Percentiles rank a stretch among this genome's conserved stretches.
These are phyloP conservation scores for Metalampra italica DNA, from an alignment of 2,888 invertebrate species.

Conservation along the genomic window DNA sequence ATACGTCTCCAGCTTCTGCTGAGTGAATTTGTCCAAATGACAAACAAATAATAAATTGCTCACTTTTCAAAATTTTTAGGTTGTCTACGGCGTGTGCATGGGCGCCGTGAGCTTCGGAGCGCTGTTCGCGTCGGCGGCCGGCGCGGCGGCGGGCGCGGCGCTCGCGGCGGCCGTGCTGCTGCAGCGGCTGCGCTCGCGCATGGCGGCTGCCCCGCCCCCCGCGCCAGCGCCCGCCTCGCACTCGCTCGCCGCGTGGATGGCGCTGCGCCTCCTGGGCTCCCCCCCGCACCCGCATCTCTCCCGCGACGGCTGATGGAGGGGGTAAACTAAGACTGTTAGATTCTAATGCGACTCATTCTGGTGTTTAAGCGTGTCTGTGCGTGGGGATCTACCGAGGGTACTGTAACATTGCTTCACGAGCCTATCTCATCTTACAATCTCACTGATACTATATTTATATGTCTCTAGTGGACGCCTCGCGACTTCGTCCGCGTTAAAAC, in stretches of 20 bases:
- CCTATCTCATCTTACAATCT: no score
- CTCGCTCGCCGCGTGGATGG: slow-evolving; percentile 87
- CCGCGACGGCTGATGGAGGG: slow-evolving; percentile 46
- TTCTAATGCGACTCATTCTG: slow-evolving; percentile 1
- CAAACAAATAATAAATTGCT: no score
- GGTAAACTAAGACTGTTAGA: slow-evolving; percentile 6
- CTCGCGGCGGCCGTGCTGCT: slow-evolving; percentile 90
- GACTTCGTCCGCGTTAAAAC: no score
- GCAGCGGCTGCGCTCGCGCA: slow-evolving; percentile 87
- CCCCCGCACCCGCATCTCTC: slow-evolving; percentile 54
- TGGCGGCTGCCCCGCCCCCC: slow-evolving; percentile 75
- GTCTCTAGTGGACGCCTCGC: no score
- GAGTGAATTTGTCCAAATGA: no score
- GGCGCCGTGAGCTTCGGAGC: slow-evolving; percentile 94
- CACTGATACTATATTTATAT: no score
- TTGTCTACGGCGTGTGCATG: slow-evolving; percentile 94
- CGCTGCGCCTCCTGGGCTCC: slow-evolving; percentile 80
- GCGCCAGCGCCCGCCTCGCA: slow-evolving; percentile 78
- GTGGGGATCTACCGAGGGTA: not conserved
- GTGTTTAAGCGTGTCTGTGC: not conserved
- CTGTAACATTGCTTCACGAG: no score
- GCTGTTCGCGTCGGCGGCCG: slow-evolving; percentile 91
- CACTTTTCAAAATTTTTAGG: slow-evolving; percentile 42
- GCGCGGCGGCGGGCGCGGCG: slow-evolving; percentile 92
- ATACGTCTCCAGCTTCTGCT: no score